Evolutionary conservation across 2,113 vertebrate species (phyloP).

Genomic region (Mugil cephalus): DNA sequence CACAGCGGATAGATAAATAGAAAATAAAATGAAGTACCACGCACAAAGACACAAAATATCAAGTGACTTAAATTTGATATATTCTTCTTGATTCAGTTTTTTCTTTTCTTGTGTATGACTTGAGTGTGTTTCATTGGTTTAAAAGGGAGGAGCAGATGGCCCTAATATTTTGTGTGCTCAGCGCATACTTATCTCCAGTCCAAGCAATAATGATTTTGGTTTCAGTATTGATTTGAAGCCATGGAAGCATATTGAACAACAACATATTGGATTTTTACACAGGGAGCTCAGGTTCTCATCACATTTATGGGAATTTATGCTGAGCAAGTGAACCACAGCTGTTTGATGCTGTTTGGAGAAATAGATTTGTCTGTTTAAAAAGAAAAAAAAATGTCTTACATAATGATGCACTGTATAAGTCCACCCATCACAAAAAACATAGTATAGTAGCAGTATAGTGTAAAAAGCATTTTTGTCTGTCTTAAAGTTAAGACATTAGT

Average conservation of each 20-base stretch:
- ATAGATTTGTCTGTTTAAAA: constrained; percentile 26
- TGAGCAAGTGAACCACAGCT: constrained; percentile 29
- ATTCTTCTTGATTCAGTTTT: constrained; percentile 38
- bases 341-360: constrained; percentile 17
- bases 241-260: constrained; percentile 40
- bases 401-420: neutral
- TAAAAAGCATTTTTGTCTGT: neutral
- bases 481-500: neutral
- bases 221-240: constrained; percentile 66
- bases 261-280: constrained; percentile 50
- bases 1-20: neutral
- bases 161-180: constrained; percentile 45
- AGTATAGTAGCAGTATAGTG: neutral
- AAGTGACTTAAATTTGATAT: constrained; percentile 19
- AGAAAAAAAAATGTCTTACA: neutral
- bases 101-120: constrained; percentile 37
- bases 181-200: constrained; percentile 34
- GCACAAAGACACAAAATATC: constrained; percentile 32
- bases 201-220: constrained; percentile 51
- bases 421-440: neutral
- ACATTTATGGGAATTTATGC: constrained; percentile 47
- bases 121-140: constrained; percentile 37
- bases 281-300: constrained; percentile 41
- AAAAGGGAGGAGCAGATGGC: constrained; percentile 21
- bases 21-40: constrained; percentile 6